Evolutionary conservation across 1,140 invertebrate genomes (phyloP).

Genomic region (Drosophila erecta): DNA sequence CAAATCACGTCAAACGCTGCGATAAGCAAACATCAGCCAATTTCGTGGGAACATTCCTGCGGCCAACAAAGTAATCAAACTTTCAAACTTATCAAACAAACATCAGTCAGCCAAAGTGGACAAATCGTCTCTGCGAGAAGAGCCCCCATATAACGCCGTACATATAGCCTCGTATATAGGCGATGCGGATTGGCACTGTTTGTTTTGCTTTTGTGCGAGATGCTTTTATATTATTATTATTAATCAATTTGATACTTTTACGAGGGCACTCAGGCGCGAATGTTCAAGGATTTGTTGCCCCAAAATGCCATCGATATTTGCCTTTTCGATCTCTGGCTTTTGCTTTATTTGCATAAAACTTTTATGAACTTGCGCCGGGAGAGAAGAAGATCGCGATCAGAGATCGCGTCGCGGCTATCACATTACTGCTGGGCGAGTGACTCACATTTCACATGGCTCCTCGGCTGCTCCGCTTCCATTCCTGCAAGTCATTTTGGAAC

Average conservation of each 20-base stretch:
- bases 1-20: slow-evolving; percentile 79
- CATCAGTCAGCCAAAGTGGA: slow-evolving; percentile 79
- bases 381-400: slow-evolving; percentile 52
- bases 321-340: slow-evolving; percentile 23
- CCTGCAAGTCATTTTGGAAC: slow-evolving; percentile 66
- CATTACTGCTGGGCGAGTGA: slow-evolving; percentile 68
- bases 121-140: slow-evolving; percentile 50
- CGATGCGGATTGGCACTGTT: slow-evolving; percentile 36
- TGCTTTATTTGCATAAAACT: slow-evolving; percentile 78
- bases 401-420: slow-evolving; percentile 67
- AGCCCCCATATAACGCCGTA: slow-evolving; percentile 3
- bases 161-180: neutral
- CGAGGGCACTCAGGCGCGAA: slow-evolving; percentile 81
- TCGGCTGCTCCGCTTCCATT: slow-evolving; percentile 27
- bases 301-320: slow-evolving; percentile 47
- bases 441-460: slow-evolving; percentile 76
- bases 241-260: slow-evolving; percentile 84
- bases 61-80: slow-evolving; percentile 75
- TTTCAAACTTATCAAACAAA: slow-evolving; percentile 82
- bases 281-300: slow-evolving; percentile 71
- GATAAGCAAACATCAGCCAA: slow-evolving; percentile 64
- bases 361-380: slow-evolving; percentile 68
- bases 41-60: slow-evolving; percentile 71
- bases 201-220: slow-evolving; percentile 67
- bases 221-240: slow-evolving; percentile 83